Percentiles rank a stretch among this genome's conserved stretches.
phyloP scores from a whole-genome alignment of 2,888 invertebrate genomes.

The Norana najaformis region DNA sequence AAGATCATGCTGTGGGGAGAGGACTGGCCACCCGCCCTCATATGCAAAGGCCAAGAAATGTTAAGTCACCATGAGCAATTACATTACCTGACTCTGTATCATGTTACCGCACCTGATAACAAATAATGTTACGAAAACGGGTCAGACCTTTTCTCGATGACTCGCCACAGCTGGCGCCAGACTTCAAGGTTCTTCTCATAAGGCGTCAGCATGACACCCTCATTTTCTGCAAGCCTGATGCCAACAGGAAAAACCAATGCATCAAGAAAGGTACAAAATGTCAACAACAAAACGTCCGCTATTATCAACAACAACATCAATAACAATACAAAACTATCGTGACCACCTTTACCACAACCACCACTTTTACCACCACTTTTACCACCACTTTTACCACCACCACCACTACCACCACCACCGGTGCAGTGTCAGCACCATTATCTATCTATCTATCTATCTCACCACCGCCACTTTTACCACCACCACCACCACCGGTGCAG shows the following conservation, averaged over 20 bases:
- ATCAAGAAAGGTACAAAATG: too few species aligned
- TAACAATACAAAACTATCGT: too few species aligned
- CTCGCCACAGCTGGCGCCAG: slow-evolving; percentile 98
- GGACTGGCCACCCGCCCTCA: too few species aligned
- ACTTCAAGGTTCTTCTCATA: slow-evolving; percentile 97
- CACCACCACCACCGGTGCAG: too few species aligned
- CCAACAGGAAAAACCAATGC: neutral
- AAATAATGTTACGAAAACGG: neutral
- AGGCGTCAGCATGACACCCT: slow-evolving; percentile 85
- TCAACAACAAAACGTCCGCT: too few species aligned
- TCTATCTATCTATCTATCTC: neutral
- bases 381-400: too few species aligned
- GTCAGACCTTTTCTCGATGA: slow-evolving; percentile 80
- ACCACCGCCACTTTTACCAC: neutral
- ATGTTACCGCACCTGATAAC: neutral
- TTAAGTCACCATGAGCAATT: too few species aligned
- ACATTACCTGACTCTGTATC: neutral
- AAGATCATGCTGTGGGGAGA: too few species aligned
- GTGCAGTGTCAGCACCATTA: neutral
- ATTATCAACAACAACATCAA: too few species aligned
- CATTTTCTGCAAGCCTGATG: slow-evolving; percentile 63
- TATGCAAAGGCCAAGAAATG: too few species aligned
- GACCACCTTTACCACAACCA: neutral
- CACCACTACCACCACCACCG: neutral
- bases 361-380: neutral